A percentile compares a stretch with the other conserved stretches of the same genome.
Evolutionary conservation across 2,797 vertebrate genomes (phyloP).

Genomic region (Novumbra hubbsi): DNA sequence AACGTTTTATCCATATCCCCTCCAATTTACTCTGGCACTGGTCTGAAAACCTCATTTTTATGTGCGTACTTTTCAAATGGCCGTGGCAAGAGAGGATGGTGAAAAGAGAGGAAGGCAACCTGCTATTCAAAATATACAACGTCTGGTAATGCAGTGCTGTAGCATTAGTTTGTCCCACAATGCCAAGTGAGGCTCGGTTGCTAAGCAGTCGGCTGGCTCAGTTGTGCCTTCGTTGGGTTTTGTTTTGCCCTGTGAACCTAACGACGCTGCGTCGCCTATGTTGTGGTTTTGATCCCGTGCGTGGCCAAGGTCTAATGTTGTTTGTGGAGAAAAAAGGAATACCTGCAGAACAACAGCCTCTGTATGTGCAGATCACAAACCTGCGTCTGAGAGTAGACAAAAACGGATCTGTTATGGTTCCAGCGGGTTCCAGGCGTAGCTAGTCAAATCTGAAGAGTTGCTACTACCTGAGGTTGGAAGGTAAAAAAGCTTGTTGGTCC

Average conservation of each 20-base stretch:
- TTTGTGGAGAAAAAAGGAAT: conserved; percentile 27
- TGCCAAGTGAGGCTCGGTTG: conserved; percentile 40
- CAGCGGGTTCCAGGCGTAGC: conserved; percentile 4
- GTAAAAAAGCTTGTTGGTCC: conserved; percentile 18
- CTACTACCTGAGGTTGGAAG: conserved; percentile 25
- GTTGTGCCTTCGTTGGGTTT: neutral
- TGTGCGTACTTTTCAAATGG: conserved; percentile 55
- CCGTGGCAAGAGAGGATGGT: conserved; percentile 57
- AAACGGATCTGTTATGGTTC: conserved; percentile 37
- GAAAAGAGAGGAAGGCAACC: conserved; percentile 64
- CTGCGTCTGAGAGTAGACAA: conserved; percentile 36
- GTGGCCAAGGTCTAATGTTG: conserved; percentile 29
- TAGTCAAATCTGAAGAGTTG: conserved; percentile 8
- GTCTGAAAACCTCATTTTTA: conserved; percentile 66
- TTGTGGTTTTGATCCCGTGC: conserved; percentile 25
- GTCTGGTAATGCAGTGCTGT: conserved; percentile 50
- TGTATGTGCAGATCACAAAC: conserved; percentile 54
- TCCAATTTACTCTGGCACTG: conserved; percentile 76
- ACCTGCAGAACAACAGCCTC: conserved; percentile 37
- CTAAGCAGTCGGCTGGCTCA: conserved; percentile 25
- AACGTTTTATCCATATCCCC: conserved; percentile 82
- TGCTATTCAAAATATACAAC: conserved; percentile 54
- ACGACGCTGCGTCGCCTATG: conserved; percentile 10
- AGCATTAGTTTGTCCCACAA: conserved; percentile 34
- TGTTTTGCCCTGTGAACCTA: conserved; percentile 3